These are phyloP conservation scores for Drosophila truncata DNA, from an alignment of 1,140 invertebrate genomes.

Conservation along the genomic window DNA sequence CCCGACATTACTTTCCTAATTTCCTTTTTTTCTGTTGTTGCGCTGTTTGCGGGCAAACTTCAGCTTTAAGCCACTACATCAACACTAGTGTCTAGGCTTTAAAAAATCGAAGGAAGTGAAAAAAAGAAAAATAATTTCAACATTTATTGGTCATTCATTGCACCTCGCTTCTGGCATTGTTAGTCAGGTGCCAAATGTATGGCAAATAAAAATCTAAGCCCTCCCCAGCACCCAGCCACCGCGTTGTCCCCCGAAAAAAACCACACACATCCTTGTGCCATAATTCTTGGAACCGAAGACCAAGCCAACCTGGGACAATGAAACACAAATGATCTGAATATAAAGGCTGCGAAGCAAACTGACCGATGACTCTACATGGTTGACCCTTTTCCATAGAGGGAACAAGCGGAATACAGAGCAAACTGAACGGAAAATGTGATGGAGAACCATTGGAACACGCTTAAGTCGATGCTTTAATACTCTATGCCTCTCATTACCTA, in stretches of 20 bases:
- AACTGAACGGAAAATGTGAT: conserved; percentile 1
- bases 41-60: conserved; percentile 29
- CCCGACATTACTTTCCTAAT: conserved; percentile 53
- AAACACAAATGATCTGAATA: conserved; percentile 74
- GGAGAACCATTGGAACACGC: neutral
- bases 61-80: conserved; percentile 40
- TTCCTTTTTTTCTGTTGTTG: conserved; percentile 30
- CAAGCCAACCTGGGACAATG: conserved; percentile 55
- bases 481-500: neutral
- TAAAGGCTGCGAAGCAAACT: conserved; percentile 40
- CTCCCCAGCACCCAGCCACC: conserved; percentile 12
- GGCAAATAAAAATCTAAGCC: conserved; percentile 51
- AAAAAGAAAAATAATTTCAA: conserved; percentile 45
- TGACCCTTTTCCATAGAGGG: neutral
- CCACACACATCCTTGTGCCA: conserved; percentile 33
- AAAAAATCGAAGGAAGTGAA: neutral
- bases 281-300: conserved; percentile 43
- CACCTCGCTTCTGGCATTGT: conserved; percentile 45
- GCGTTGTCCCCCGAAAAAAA: neutral
- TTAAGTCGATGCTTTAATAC: neutral
- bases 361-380: conserved; percentile 52
- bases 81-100: neutral
- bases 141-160: conserved; percentile 67
- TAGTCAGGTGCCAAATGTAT: conserved; percentile 60
- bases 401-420: neutral